These are phyloP conservation scores for Takifugu bimaculatus DNA, from an alignment of 2,113 vertebrate species.

Conservation along the genomic window DNA sequence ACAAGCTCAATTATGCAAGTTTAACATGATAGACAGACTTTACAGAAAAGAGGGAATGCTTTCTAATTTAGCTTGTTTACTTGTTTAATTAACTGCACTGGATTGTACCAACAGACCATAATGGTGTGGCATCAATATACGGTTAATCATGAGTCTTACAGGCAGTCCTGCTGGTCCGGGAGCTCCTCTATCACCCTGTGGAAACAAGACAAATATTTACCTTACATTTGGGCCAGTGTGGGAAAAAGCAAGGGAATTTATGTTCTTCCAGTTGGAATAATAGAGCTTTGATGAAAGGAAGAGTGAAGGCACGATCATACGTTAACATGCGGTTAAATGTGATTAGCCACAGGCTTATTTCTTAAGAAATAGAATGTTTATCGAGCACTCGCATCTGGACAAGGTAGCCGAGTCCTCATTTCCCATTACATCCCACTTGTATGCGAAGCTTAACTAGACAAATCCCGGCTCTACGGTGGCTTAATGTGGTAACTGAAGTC, in stretches of 20 bases:
- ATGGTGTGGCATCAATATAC: slow-evolving; percentile 23
- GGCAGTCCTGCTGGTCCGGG: slow-evolving; percentile 89
- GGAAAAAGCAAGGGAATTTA: slow-evolving; percentile 31
- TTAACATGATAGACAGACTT: neutral
- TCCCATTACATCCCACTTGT: neutral
- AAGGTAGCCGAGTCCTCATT: neutral
- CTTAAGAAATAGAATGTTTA: too few relatives aligned
- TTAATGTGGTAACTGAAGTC: too few relatives aligned
- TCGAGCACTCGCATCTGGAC: too few relatives aligned
- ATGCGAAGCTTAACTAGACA: neutral
- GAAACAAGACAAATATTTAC: slow-evolving; percentile 72
- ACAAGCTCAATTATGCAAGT: too few relatives aligned
- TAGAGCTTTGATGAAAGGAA: neutral
- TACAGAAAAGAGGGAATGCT: neutral
- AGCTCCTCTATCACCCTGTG: slow-evolving; percentile 89
- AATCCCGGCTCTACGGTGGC: neutral
- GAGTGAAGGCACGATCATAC: too few relatives aligned
- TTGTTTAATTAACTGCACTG: slow-evolving; percentile 6
- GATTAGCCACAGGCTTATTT: too few relatives aligned
- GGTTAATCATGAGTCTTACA: slow-evolving; percentile 77
- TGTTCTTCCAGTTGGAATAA: slow-evolving; percentile 15
- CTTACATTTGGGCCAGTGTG: slow-evolving; percentile 57
- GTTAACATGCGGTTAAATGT: too few relatives aligned
- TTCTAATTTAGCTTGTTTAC: neutral
- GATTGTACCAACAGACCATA: slow-evolving; percentile 11